Conservation (phyloP, 2,888 invertebrate species). For the Mesopsocus fuscifrons region DNA sequence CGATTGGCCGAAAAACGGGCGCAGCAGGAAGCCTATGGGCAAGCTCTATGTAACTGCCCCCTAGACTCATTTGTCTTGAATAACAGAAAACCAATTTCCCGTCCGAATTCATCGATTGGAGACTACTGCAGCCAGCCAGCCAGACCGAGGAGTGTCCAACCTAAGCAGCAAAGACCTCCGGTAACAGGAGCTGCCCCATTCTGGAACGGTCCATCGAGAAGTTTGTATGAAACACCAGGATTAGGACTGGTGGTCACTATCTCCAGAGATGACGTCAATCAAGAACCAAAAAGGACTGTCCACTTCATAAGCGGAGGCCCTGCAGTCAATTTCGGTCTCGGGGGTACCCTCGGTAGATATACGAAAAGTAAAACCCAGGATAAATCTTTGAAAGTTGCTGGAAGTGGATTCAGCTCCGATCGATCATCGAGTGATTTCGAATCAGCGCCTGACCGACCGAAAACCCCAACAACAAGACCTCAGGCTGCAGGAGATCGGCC, state of each 20-base stretch:
- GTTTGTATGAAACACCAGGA: not conserved
- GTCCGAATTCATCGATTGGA: slow-evolving; percentile 6
- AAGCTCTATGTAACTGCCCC: slow-evolving; percentile 1
- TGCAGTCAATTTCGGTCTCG: slow-evolving; percentile 5
- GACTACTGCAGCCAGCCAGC: not conserved
- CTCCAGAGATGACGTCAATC: slow-evolving; percentile 3
- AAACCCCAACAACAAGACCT: not conserved
- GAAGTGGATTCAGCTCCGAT: slow-evolving; percentile 4
- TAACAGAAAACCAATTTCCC: not conserved
- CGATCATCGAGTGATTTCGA: slow-evolving; percentile 7
- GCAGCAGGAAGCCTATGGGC: not conserved
- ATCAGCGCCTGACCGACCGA: slow-evolving; percentile 1
- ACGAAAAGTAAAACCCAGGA: slow-evolving; percentile 6
- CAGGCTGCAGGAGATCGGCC: no score
- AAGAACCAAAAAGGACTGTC: slow-evolving; percentile 5
- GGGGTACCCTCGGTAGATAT: slow-evolving; percentile 4
- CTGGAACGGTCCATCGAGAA: slow-evolving; percentile 2
- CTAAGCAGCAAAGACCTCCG: not conserved
- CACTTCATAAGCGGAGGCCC: slow-evolving; percentile 7
- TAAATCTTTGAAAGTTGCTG: slow-evolving; percentile 5
- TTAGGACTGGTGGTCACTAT: slow-evolving; percentile 3
- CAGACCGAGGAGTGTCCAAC: not conserved
- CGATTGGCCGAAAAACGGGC: not conserved
- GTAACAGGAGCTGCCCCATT: not conserved
- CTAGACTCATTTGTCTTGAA: not conserved